Base-by-base conservation (phyloP, 1,140 invertebrate species). In the Aphaenogaster floridana region DNA sequence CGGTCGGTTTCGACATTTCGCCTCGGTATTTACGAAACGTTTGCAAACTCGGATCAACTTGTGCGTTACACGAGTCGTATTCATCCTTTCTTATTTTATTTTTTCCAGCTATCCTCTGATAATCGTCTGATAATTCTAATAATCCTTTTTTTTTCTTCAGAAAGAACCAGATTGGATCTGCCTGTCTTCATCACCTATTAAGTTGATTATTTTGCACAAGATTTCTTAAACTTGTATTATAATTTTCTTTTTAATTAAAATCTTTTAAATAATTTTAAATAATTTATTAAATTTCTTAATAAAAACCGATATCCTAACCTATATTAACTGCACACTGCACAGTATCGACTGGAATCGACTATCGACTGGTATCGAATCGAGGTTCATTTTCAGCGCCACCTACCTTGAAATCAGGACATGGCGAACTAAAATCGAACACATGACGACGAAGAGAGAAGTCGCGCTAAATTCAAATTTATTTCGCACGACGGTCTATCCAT, bases 1-100 rank as follows among this genome's bases (percentile, higher is more conserved):
- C 7, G 93, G 89, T 45, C 94, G 92, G 68, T 80, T 42, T 8
- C 66, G 36, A 15, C 66, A 11, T 45, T 79, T 86, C 2, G 71
- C 28, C 48, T 88, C 64, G 0, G 21, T 68, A 61, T 91, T 72
- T 42, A 90, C 5, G 3, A 86, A 88, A 83, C 84, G 77, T 74
- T 80, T 77, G 42, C 45, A 90, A 8, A 50, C 0, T 36, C 11
- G 39, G 36, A 87, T 54, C 54, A 89, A 86, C 28, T 48, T 79
- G 39, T 11, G 36, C 42, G 13, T 66, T 36, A 79, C 9, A n/a
- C 50, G 28, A 52, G 15, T 34, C 15, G 21, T 28, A n/a, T 57
- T 81, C 78, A 81, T 81, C 6, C 3, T 68, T 69, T 39, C 2
- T 45, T 2, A n/a, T 17, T 66, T 66, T 34, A 42, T 48, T 64